Evolutionary conservation across 2,113 vertebrate genomes (phyloP).

Genomic region (Motacilla tschutschensis): DNA sequence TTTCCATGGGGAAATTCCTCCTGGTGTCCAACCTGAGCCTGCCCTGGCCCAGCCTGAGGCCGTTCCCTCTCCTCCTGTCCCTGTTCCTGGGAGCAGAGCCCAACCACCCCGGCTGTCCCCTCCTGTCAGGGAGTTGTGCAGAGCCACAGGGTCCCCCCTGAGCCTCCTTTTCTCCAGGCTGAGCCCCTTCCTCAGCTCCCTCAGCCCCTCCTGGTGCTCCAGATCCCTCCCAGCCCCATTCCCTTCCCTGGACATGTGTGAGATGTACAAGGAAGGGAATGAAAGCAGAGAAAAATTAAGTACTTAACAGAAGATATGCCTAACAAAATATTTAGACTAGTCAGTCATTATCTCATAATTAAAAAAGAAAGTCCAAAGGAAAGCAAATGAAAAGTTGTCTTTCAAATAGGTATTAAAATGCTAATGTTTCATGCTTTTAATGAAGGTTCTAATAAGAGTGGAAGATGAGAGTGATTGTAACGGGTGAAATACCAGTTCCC

Average conservation of each 20-base stretch:
- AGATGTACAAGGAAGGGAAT: neutral
- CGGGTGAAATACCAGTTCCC: neutral
- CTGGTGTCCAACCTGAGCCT: fast-evolving
- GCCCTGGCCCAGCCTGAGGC: neutral
- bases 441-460: slow-evolving; percentile 42
- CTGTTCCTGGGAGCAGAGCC: neutral
- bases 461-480: slow-evolving; percentile 30
- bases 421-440: slow-evolving; percentile 44
- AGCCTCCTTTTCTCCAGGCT: neutral
- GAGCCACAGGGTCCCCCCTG: neutral
- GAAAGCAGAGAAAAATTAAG: neutral
- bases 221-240: fast-evolving
- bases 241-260: too few relatives aligned
- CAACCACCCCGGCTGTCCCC: neutral
- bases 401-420: slow-evolving; percentile 54
- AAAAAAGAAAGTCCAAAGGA: slow-evolving; percentile 6
- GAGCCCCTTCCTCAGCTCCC: neutral
- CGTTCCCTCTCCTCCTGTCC: neutral
- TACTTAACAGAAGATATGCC: neutral
- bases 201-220: fast-evolving
- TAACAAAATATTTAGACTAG: slow-evolving; percentile 22
- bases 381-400: slow-evolving; percentile 25
- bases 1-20: fast-evolving
- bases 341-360: slow-evolving; percentile 20
- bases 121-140: neutral